Percentiles rank a stretch among this genome's conserved stretches.
phyloP scores from a whole-genome alignment of 2,888 invertebrate species.

The Serripes groenlandicus region DNA sequence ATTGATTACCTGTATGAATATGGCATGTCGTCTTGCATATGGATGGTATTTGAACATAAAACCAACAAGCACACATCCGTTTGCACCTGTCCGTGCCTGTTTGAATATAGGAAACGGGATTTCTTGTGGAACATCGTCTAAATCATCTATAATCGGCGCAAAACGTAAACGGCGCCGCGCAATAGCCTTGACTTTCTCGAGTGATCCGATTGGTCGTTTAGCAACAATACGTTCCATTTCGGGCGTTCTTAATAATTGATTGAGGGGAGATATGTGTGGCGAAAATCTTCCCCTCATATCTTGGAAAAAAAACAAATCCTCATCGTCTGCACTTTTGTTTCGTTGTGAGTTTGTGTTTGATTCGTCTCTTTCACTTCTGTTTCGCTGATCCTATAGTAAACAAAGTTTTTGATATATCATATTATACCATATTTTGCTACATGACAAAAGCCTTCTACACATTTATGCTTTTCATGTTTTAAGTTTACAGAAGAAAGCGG shows the following conservation, averaged over 20 bases:
- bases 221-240: not conserved
- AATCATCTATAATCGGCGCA: slow-evolving; percentile 2
- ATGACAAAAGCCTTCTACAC: too few species aligned
- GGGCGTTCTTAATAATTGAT: not conserved
- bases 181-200: slow-evolving; percentile 5
- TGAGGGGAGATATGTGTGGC: not conserved
- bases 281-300: not conserved
- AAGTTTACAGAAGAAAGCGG: too few species aligned
- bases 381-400: not conserved
- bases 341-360: not conserved
- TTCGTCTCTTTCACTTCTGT: not conserved
- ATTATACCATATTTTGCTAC: too few species aligned
- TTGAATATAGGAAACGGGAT: not conserved
- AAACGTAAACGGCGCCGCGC: not conserved
- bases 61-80: slow-evolving; percentile 7
- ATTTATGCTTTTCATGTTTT: too few species aligned
- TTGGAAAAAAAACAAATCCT: too few species aligned
- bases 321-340: too few species aligned
- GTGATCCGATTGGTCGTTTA: not conserved
- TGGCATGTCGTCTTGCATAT: slow-evolving; percentile 38
- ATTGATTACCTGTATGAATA: slow-evolving; percentile 33
- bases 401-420: not conserved
- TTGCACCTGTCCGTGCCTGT: not conserved
- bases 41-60: slow-evolving; percentile 47
- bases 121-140: slow-evolving; percentile 13